Evolutionary conservation across 2,888 invertebrate species (phyloP).

Genomic region (Nomada hirtipes): DNA sequence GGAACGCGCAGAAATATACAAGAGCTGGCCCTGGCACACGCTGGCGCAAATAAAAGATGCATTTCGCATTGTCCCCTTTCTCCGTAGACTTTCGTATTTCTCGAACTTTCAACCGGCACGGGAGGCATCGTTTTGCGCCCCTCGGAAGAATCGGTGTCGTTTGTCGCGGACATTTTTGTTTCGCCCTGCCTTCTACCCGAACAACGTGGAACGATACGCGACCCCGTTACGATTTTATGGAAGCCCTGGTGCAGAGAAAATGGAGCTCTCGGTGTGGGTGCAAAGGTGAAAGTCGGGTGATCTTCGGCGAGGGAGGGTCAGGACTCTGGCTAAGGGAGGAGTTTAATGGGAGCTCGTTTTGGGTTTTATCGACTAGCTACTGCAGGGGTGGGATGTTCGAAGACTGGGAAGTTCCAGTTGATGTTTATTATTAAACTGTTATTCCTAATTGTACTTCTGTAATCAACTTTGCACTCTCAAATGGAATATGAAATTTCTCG

Average conservation of each 20-base stretch:
- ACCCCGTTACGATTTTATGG: neutral
- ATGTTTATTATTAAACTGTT: too few species aligned
- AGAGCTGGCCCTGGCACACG: conserved; percentile 48
- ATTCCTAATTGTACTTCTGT: too few species aligned
- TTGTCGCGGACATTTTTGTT: neutral
- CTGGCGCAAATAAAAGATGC: conserved; percentile 52
- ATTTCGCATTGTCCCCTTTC: conserved; percentile 43
- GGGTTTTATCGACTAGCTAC: too few species aligned
- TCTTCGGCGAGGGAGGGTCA: too few species aligned
- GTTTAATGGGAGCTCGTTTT: too few species aligned
- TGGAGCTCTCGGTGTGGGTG: too few species aligned
- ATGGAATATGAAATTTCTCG: too few species aligned
- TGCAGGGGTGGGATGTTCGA: too few species aligned
- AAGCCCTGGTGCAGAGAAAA: neutral
- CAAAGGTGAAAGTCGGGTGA: too few species aligned
- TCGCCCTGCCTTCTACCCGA: neutral
- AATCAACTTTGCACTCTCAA: too few species aligned
- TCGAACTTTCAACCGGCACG: neutral
- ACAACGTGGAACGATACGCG: neutral
- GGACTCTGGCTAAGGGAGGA: too few species aligned
- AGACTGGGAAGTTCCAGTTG: too few species aligned
- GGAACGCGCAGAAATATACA: neutral
- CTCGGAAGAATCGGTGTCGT: conserved; percentile 45
- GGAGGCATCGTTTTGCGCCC: conserved; percentile 19
- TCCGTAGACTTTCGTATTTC: conserved; percentile 27